These are phyloP conservation scores for Fringilla coelebs DNA, from an alignment of 2,797 vertebrate species.

Conservation along the genomic window DNA sequence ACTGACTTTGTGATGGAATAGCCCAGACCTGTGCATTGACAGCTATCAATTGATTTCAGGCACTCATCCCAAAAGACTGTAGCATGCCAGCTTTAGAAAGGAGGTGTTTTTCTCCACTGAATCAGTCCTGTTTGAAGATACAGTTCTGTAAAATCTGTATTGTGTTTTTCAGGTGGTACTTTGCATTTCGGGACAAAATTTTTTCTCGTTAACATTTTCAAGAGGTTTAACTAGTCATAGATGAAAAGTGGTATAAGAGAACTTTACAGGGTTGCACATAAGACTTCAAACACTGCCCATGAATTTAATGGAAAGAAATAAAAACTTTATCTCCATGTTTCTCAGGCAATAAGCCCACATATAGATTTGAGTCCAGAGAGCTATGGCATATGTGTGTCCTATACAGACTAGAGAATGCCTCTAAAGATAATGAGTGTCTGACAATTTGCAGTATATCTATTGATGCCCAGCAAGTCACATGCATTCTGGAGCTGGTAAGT, in stretches of 20 bases:
- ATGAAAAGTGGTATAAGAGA: neutral
- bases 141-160: neutral
- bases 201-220: neutral
- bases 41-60: neutral
- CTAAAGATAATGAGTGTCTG: neutral
- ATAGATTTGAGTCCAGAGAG: neutral
- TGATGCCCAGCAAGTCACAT: neutral
- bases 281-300: neutral
- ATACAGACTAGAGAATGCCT: neutral
- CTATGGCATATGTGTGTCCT: neutral
- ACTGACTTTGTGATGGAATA: neutral
- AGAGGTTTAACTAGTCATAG: neutral
- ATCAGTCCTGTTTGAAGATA: neutral
- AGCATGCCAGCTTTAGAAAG: neutral
- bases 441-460: conserved; percentile 4
- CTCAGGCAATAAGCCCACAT: neutral
- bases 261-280: neutral
- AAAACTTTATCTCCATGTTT: neutral
- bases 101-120: neutral
- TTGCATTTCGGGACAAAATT: neutral
- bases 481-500: conserved; percentile 14
- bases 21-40: neutral
- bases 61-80: neutral
- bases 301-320: neutral
- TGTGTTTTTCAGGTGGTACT: neutral